Percentiles rank a stretch among this genome's conserved stretches.
Conservation (phyloP, 2,113 vertebrate species). For the Calidris pugnax region DNA sequence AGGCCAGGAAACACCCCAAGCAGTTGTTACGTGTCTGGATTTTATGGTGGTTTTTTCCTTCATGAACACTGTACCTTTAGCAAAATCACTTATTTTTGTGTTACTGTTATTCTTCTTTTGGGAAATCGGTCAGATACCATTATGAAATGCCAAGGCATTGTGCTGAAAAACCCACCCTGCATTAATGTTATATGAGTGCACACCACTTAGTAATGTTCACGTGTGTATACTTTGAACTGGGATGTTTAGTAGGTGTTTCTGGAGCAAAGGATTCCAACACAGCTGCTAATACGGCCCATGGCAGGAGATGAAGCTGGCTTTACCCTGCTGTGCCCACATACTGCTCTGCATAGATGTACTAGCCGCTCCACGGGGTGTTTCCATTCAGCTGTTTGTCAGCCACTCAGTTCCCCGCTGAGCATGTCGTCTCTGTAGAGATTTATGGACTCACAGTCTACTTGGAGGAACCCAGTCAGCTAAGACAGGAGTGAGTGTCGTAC, state of each 20-base stretch:
- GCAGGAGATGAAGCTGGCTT: not conserved
- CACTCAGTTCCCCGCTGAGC: not conserved
- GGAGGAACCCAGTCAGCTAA: not conserved
- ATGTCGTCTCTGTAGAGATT: not conserved
- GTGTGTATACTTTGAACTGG: not conserved
- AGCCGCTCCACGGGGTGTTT: rapidly evolving
- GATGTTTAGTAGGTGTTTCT: not conserved
- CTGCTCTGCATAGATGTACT: not conserved
- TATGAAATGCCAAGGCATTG: not conserved
- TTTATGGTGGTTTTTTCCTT: not conserved
- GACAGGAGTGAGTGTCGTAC: no score
- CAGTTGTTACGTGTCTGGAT: not conserved
- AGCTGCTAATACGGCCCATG: not conserved
- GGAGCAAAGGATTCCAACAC: not conserved
- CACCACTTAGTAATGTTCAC: not conserved
- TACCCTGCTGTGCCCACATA: not conserved
- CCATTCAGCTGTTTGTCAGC: not conserved
- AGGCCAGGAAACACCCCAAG: not conserved
- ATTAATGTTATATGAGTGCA: not conserved
- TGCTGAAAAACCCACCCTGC: not conserved
- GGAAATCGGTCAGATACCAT: not conserved
- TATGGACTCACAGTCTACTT: not conserved
- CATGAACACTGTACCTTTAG: not conserved
- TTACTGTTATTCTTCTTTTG: not conserved
- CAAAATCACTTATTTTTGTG: not conserved